phyloP scores from a whole-genome alignment of 64 coral and sea anemone genomes.

The Montipora sp. region DNA sequence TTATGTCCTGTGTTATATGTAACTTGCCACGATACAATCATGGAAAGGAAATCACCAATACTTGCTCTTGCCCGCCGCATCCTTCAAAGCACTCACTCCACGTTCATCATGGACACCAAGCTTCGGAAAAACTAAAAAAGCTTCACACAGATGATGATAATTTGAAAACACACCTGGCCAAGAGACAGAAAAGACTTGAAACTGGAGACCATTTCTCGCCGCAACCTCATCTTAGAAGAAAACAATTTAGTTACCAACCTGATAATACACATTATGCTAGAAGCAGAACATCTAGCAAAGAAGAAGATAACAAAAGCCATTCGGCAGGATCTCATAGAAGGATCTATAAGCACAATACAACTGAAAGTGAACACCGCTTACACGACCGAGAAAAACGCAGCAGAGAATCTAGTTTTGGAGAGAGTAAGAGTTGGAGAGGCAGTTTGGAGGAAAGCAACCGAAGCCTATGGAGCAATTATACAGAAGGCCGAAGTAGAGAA shows the following conservation, averaged over 20 bases:
- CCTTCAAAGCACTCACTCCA: conserved; percentile 24
- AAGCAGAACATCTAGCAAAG: conserved; percentile 35
- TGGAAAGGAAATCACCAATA: neutral
- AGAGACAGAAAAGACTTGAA: neutral
- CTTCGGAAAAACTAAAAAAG: conserved; percentile 15
- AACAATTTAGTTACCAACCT: neutral
- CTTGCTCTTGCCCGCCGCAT: conserved; percentile 42
- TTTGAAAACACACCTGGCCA: neutral
- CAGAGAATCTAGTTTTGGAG: conserved; percentile 12
- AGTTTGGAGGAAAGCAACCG: neutral
- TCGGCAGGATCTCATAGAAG: neutral
- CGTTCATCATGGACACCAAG: neutral
- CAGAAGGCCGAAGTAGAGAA: conserved; percentile 32
- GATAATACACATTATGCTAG: neutral
- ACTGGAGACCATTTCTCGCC: neutral
- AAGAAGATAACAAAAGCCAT: conserved; percentile 17
- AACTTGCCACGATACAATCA: conserved; percentile 68
- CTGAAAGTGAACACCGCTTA: neutral
- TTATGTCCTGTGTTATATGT: conserved; percentile 79
- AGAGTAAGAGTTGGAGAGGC: conserved; percentile 6
- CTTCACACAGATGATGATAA: neutral
- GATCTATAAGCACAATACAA: neutral
- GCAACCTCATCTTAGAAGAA: neutral
- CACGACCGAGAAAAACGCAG: neutral
- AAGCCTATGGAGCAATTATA: conserved; percentile 4